Percentiles rank a stretch among this genome's conserved stretches.
These are phyloP conservation scores for Sesia bembeciformis DNA, from an alignment of 2,888 invertebrate genomes.

Conservation along the genomic window DNA sequence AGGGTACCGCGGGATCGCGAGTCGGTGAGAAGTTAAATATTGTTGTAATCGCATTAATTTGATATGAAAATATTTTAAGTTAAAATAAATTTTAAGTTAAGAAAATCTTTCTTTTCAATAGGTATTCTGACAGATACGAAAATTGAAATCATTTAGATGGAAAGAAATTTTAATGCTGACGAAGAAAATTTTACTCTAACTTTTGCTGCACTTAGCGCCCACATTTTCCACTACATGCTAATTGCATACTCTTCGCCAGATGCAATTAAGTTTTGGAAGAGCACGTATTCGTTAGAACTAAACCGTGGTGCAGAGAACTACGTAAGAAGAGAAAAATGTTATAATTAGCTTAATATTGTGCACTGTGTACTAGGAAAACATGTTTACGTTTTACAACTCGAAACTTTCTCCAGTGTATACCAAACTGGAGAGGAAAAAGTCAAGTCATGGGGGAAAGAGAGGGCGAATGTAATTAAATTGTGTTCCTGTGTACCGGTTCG, in stretches of 20 bases:
- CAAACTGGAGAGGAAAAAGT: slow-evolving; percentile 16
- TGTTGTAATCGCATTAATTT: no score
- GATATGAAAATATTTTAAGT: no score
- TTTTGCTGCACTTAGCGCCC: slow-evolving; percentile 20
- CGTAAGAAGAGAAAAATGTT: no score
- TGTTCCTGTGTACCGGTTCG: slow-evolving; percentile 31
- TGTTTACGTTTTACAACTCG: no score
- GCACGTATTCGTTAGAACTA: slow-evolving; percentile 25
- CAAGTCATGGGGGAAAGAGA: slow-evolving; percentile 41
- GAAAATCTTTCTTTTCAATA: no score
- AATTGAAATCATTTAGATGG: not conserved
- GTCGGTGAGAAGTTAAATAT: no score
- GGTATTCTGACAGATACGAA: not conserved
- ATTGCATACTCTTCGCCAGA: slow-evolving; percentile 43
- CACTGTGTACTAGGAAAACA: no score
- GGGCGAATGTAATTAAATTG: slow-evolving; percentile 57
- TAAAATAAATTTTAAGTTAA: no score
- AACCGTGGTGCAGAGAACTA: not conserved
- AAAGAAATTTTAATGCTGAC: slow-evolving; percentile 1
- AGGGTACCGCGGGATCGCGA: no score
- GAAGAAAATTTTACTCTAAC: slow-evolving; percentile 26
- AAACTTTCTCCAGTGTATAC: no score
- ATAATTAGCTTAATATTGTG: no score
- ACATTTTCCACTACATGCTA: slow-evolving; percentile 39
- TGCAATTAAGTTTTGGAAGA: slow-evolving; percentile 48